Evolutionary conservation across 1,140 invertebrate species (phyloP).

Genomic region (Physella acuta): DNA sequence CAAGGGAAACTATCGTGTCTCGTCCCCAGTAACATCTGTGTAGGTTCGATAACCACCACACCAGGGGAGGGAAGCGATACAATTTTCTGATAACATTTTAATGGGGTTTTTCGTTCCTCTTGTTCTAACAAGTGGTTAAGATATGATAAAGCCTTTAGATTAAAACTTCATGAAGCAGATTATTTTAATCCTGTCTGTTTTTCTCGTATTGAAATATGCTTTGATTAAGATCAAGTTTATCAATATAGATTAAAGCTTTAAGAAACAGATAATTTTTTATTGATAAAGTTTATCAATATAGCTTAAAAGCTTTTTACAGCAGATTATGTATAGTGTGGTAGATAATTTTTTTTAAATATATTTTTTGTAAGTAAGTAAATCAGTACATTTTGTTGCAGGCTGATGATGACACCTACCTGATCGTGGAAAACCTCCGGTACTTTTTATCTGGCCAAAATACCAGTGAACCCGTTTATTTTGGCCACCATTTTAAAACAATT

Average conservation of each 20-base stretch:
- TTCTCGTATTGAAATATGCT: neutral
- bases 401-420: too few species aligned
- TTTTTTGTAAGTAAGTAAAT: conserved; percentile 62
- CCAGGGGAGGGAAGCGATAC: too few species aligned
- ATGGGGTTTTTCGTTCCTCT: too few species aligned
- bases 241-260: conserved; percentile 63
- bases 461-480: conserved; percentile 54
- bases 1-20: too few species aligned
- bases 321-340: neutral
- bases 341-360: neutral
- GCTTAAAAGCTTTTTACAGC: neutral
- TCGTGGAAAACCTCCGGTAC: conserved; percentile 61
- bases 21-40: too few species aligned
- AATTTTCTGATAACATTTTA: too few species aligned
- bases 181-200: too few species aligned
- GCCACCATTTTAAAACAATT: conserved; percentile 55
- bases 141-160: too few species aligned
- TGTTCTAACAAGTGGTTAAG: too few species aligned
- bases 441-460: conserved; percentile 36
- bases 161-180: too few species aligned
- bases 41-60: too few species aligned
- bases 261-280: conserved; percentile 52
- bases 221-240: conserved; percentile 69
- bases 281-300: conserved; percentile 44
- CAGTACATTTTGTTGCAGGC: too few species aligned